Conservation (phyloP, 2,888 invertebrate genomes). For the Trissolcus japonicus region DNA sequence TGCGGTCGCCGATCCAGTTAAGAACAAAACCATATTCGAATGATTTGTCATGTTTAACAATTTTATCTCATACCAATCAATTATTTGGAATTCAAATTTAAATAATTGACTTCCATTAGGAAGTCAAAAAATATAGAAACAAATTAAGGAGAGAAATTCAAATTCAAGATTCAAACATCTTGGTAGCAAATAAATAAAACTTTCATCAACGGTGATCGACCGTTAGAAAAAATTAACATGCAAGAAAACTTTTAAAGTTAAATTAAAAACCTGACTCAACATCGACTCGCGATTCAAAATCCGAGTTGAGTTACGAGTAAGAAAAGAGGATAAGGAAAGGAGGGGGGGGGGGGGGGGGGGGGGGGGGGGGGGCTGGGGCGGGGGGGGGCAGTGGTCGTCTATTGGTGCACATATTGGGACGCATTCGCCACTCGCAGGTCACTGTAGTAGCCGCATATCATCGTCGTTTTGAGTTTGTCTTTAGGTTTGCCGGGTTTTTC, state of each 20-base stretch:
- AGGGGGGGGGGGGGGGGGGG: slow-evolving; percentile 33
- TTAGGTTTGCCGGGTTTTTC: neutral
- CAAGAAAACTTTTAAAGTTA: neutral
- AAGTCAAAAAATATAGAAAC: too few relatives aligned
- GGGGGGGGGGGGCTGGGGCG: slow-evolving; percentile 38
- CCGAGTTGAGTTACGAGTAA: slow-evolving; percentile 16
- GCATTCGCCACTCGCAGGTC: slow-evolving; percentile 64
- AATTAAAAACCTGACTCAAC: slow-evolving; percentile 1
- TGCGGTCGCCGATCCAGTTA: neutral
- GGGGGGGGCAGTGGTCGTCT: slow-evolving; percentile 47
- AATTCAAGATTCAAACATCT: too few relatives aligned
- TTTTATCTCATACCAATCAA: too few relatives aligned
- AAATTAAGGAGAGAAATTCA: too few relatives aligned
- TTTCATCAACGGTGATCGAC: neutral
- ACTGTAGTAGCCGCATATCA: slow-evolving; percentile 63
- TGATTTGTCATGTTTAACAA: too few relatives aligned
- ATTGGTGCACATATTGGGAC: slow-evolving; percentile 47
- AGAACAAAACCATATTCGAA: neutral
- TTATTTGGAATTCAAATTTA: too few relatives aligned
- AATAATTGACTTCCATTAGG: too few relatives aligned
- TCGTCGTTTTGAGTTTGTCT: slow-evolving; percentile 2
- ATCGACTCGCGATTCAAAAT: slow-evolving; percentile 11
- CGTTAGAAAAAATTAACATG: too few relatives aligned
- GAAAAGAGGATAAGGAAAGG: neutral
- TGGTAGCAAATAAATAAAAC: too few relatives aligned